Evolutionary conservation across 1,140 invertebrate genomes (phyloP).

Genomic region (Bombus waltoni): DNA sequence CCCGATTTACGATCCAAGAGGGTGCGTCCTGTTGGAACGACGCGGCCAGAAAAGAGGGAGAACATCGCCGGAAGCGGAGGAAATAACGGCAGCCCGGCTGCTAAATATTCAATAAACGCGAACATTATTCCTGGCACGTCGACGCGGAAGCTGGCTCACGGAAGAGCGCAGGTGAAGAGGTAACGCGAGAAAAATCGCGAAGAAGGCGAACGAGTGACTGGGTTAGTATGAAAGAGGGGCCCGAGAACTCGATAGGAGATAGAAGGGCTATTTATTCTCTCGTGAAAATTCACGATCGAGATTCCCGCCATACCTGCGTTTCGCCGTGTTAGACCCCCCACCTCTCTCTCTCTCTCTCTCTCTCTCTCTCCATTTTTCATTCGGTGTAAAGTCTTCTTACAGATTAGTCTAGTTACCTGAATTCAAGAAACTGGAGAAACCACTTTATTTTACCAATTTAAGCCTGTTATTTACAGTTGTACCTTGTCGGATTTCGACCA

Average conservation of each 20-base stretch:
- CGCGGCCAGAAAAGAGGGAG: constrained; percentile 19
- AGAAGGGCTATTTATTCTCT: constrained; percentile 70
- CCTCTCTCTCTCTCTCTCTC: too few relatives aligned
- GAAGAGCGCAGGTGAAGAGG: constrained; percentile 16
- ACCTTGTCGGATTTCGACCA: not conserved
- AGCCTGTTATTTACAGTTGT: too few relatives aligned
- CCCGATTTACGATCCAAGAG: constrained; percentile 74
- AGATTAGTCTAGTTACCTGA: too few relatives aligned
- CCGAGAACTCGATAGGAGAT: constrained; percentile 32
- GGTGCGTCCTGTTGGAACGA: constrained; percentile 66
- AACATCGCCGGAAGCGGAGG: constrained; percentile 43
- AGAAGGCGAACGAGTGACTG: constrained; percentile 8
- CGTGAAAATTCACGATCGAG: constrained; percentile 68
- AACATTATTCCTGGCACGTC: constrained; percentile 78
- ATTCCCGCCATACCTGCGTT: not conserved
- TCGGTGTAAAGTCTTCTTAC: not conserved
- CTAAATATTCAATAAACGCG: constrained; percentile 80
- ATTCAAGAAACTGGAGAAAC: not conserved
- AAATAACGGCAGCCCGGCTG: constrained; percentile 66
- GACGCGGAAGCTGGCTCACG: constrained; percentile 44
- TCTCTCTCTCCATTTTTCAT: too few relatives aligned
- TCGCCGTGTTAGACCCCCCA: too few relatives aligned
- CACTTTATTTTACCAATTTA: not conserved
- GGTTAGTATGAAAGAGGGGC: constrained; percentile 29
- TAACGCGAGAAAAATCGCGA: constrained; percentile 52